Percentiles rank a stretch among this genome's conserved stretches.
Evolutionary conservation across 1,140 invertebrate genomes (phyloP).

Genomic region (Lycorma delicatula): DNA sequence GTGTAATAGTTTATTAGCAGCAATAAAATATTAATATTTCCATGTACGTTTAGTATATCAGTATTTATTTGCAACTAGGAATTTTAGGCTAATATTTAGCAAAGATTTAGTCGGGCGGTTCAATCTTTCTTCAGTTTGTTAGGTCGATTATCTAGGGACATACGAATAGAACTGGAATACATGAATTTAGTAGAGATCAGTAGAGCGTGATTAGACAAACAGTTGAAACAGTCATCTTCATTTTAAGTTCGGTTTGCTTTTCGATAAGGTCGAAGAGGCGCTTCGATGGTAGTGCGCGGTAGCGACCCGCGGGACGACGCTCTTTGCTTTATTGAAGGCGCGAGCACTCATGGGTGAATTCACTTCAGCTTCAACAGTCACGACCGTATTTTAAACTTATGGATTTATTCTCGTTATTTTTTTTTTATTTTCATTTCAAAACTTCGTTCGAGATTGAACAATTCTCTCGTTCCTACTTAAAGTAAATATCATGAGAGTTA

Average conservation of each 20-base stretch:
- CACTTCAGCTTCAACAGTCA: conserved; percentile 14
- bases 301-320: background rate
- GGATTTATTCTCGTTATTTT: conserved; percentile 15
- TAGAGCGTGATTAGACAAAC: background rate
- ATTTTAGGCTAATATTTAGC: too few species aligned
- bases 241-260: background rate
- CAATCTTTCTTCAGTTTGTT: too few species aligned
- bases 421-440: background rate
- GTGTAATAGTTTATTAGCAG: too few species aligned
- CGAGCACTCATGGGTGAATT: conserved; percentile 12
- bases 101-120: too few species aligned
- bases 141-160: too few species aligned
- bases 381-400: conserved; percentile 19
- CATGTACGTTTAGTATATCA: too few species aligned
- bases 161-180: too few species aligned
- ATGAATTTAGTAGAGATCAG: too few species aligned
- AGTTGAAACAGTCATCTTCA: background rate
- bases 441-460: background rate
- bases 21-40: too few species aligned
- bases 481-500: conserved; percentile 2
- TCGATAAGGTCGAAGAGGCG: too few species aligned
- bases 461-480: background rate
- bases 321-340: conserved; percentile 15
- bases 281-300: too few species aligned
- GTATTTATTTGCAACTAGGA: too few species aligned